Evolutionary conservation across 2,888 invertebrate genomes (phyloP), one percentile per base, ranked within the genome.

Genomic region (Euplexia lucipara): DNA sequence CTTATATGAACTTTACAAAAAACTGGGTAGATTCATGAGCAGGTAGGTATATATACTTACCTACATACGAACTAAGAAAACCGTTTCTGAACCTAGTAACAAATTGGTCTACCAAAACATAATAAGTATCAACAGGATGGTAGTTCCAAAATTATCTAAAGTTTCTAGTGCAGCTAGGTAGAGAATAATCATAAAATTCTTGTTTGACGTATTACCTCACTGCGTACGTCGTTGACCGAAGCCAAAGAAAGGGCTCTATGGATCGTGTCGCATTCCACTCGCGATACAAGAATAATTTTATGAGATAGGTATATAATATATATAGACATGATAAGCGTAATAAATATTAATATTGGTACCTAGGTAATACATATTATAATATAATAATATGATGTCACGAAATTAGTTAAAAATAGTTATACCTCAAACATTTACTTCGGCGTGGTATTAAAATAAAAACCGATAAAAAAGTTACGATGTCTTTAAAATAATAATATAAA

Each of bases 171-270:
- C 57, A 51, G 57, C 34, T 53, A 63, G 68, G 60, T 67, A 75
- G 65, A 67, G 71, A 63, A 60, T 45, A 60, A 54, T 81, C 82
- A 78, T 85, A 83, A 85, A 84, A 73, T 61, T 68, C 62, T 56
- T 45, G 71, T 75, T 78, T 75, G 70, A 74, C 74, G 79, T 76
- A 83, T 74, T 74, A 70, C 72, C 66, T 72, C 69, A 82, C 71
- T 60, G 58, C 37, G 58, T 65, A 57, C 69, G 75, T 71, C 70
- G 73, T 68, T 69, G 70, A 74, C 78, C 75, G 78, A 83, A 78
- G 81, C 81, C 72, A 79, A 74, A 72, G 53, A 74, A 70, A 78
- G 53, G 61, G 44, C 53, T 64, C 62, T 62, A 48, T 64, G 56
- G 32, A 61, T 62, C 59, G 78, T 51, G 30, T 65, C 42, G 49